Evolutionary conservation across 1,140 invertebrate species (phyloP).

Genomic region (Drosophila tropicalis): DNA sequence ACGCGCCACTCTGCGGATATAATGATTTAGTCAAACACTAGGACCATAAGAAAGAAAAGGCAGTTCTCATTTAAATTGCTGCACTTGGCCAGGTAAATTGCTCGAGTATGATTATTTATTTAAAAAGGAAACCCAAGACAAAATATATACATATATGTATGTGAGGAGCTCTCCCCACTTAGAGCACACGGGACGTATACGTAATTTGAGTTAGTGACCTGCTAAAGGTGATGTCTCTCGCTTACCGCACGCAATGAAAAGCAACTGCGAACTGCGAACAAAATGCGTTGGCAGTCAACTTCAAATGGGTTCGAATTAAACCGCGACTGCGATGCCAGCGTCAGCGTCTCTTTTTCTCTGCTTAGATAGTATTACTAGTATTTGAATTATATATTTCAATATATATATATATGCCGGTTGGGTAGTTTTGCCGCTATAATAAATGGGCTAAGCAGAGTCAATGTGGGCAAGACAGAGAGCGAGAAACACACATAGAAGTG

Average conservation of each 20-base stretch:
- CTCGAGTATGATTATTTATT: constrained; percentile 6
- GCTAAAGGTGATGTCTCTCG: neutral
- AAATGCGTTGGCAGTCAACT: constrained; percentile 40
- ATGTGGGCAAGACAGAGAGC: neutral
- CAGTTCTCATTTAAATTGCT: neutral
- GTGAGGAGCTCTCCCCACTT: neutral
- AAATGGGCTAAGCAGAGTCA: constrained; percentile 2
- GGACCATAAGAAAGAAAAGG: no score
- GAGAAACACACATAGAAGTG: neutral
- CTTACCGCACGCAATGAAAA: constrained; percentile 65
- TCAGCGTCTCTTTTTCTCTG: neutral
- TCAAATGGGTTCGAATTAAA: constrained; percentile 37
- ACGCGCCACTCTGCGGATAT: neutral
- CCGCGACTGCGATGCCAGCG: constrained; percentile 26
- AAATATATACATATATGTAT: neutral
- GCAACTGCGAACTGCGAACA: constrained; percentile 59
- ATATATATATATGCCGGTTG: neutral
- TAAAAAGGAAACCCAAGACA: neutral
- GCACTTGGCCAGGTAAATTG: neutral
- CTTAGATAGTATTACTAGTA: constrained; percentile 11
- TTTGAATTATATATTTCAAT: neutral
- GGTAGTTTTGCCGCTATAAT: neutral
- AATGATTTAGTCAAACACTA: constrained; percentile 3
- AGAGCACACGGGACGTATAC: constrained; percentile 6
- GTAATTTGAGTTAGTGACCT: neutral